Evolutionary conservation across 2,113 vertebrate species (phyloP).

Genomic region (Brachirus orientalis): DNA sequence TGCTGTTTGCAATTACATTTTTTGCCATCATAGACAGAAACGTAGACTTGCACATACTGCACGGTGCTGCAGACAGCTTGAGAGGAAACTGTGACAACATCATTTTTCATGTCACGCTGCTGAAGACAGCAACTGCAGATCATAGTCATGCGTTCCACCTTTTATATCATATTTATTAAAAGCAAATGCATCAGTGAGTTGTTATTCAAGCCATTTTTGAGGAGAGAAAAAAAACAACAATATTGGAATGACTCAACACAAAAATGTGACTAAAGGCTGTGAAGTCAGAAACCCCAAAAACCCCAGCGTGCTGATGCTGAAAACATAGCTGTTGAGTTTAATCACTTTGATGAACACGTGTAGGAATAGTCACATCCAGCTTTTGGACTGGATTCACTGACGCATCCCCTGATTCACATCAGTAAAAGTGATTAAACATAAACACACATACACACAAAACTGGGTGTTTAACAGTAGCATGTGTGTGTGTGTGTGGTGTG

Average conservation of each 20-base stretch:
- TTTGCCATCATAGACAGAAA: conserved; percentile 54
- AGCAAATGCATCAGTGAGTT: conserved; percentile 41
- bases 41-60: conserved; percentile 20
- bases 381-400: conserved; percentile 12
- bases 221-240: conserved; percentile 6
- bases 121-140: conserved; percentile 40
- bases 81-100: conserved; percentile 42
- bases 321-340: conserved; percentile 17
- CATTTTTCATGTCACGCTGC: conserved; percentile 31
- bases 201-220: conserved; percentile 29
- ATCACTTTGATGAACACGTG: conserved; percentile 29
- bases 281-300: conserved; percentile 3
- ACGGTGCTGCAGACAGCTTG: conserved; percentile 20
- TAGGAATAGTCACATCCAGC: conserved; percentile 40
- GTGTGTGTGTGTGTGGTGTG: conserved; percentile 1
- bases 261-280: conserved; percentile 17
- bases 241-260: conserved; percentile 51
- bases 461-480: neutral
- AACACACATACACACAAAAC: conserved; percentile 1
- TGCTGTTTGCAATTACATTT: conserved; percentile 63
- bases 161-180: conserved; percentile 35
- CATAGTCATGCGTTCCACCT: conserved; percentile 46
- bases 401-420: conserved; percentile 23
- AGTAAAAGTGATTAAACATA: conserved; percentile 27
- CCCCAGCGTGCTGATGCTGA: conserved; percentile 4